A percentile compares a stretch with the other conserved stretches of the same genome.
phyloP scores from a whole-genome alignment of 2,888 invertebrate genomes.

The Acronicta leporina region DNA sequence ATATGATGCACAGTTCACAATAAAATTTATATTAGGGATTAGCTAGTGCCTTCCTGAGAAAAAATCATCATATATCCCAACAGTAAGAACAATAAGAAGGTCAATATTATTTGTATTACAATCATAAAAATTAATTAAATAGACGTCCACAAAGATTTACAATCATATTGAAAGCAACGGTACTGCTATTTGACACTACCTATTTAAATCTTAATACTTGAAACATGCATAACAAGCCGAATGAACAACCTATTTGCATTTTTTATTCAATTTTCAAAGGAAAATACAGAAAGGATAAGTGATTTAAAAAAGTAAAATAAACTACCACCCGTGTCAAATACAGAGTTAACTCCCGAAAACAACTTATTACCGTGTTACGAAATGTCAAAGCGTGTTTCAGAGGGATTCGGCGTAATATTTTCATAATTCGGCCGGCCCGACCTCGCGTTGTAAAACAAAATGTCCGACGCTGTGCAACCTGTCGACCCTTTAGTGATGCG shows the following conservation, averaged over 20 bases:
- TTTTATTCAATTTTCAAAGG: slow-evolving; percentile 27
- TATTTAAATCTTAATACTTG: background rate
- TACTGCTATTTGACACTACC: no score
- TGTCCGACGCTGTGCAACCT: slow-evolving; percentile 73
- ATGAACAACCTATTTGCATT: background rate
- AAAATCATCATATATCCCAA: no score
- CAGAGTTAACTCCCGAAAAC: slow-evolving; percentile 51
- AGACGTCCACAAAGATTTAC: no score
- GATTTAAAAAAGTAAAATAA: slow-evolving; percentile 42
- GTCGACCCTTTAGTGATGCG: slow-evolving; percentile 67
- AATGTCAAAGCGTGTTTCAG: slow-evolving; percentile 58
- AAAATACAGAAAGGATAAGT: slow-evolving; percentile 33
- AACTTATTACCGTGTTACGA: slow-evolving; percentile 57
- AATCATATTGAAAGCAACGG: no score
- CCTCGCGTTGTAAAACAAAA: slow-evolving; percentile 75
- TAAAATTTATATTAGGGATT: no score
- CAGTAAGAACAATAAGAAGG: no score
- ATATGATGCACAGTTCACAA: no score
- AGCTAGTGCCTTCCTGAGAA: no score
- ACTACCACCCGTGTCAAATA: slow-evolving; percentile 39
- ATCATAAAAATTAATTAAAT: no score
- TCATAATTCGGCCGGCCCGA: slow-evolving; percentile 64
- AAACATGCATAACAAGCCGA: background rate
- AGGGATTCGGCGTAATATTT: slow-evolving; percentile 63
- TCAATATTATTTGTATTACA: no score